Conservation (phyloP, 1,140 invertebrate species). For the Zaprionus inermis region DNA sequence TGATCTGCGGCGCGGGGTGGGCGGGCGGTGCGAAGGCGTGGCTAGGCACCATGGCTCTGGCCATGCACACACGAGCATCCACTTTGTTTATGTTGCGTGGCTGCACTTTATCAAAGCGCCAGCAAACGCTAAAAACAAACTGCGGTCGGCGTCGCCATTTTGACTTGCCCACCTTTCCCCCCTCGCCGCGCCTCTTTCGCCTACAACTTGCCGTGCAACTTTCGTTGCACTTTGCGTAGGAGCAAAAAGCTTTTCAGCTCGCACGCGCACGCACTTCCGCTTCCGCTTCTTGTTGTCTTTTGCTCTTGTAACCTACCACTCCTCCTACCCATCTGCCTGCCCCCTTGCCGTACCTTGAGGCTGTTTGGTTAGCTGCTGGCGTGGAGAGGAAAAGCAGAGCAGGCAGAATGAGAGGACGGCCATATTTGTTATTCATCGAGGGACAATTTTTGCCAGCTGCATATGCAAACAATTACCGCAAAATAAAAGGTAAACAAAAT, state of each 20-base stretch:
- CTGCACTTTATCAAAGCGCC: slow-evolving; percentile 77
- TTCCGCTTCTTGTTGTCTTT: slow-evolving; percentile 64
- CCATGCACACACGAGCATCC: slow-evolving; percentile 39
- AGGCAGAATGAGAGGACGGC: background rate
- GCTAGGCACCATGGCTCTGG: slow-evolving; percentile 1
- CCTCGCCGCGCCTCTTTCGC: background rate
- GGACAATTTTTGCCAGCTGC: slow-evolving; percentile 76
- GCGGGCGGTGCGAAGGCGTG: background rate
- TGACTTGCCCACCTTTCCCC: slow-evolving; percentile 39
- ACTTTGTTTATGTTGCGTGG: slow-evolving; percentile 77
- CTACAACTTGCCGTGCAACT: background rate
- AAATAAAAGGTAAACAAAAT: slow-evolving; percentile 82
- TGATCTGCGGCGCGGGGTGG: too few species aligned
- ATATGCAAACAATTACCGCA: slow-evolving; percentile 80
- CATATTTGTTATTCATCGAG: slow-evolving; percentile 63
- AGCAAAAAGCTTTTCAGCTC: slow-evolving; percentile 64
- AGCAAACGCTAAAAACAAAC: slow-evolving; percentile 65
- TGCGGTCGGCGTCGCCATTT: slow-evolving; percentile 67
- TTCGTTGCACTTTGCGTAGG: slow-evolving; percentile 43
- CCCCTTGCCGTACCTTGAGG: slow-evolving; percentile 42
- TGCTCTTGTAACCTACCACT: slow-evolving; percentile 3
- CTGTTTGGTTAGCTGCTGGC: slow-evolving; percentile 52
- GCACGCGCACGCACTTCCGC: slow-evolving; percentile 67
- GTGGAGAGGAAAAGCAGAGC: background rate
- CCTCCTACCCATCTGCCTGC: background rate